Conservation (phyloP, 2,888 invertebrate genomes). For the Drosophila acutilabella region DNA sequence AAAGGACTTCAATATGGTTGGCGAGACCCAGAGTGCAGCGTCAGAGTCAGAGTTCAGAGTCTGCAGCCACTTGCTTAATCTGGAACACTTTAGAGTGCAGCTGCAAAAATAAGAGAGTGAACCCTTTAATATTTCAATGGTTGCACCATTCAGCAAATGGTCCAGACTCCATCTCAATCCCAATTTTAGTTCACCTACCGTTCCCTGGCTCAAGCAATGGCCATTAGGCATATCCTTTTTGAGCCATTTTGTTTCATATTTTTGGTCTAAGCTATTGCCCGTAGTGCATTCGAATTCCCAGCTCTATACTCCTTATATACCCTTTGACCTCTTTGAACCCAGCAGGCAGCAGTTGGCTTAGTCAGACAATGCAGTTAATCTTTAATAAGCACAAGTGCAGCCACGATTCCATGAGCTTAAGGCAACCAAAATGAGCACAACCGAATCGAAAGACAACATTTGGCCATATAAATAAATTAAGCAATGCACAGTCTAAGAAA, state of each 20-base stretch:
- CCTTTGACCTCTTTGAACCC: constrained; percentile 31
- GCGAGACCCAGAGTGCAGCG: constrained; percentile 7
- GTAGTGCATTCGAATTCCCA: constrained; percentile 1
- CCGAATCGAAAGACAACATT: constrained; percentile 68
- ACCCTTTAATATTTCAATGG: constrained; percentile 68
- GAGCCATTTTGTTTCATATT: constrained; percentile 65
- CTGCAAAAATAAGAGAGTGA: constrained; percentile 45
- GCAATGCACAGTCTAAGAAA: constrained; percentile 44
- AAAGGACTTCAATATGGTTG: constrained; percentile 26
- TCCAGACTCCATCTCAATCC: constrained; percentile 19
- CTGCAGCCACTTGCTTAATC: constrained; percentile 63
- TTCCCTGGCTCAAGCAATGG: constrained; percentile 35
- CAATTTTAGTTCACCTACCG: background rate
- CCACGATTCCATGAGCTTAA: constrained; percentile 19
- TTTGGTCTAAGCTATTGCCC: constrained; percentile 43
- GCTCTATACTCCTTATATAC: background rate
- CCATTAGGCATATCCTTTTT: constrained; percentile 64
- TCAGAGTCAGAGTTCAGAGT: background rate
- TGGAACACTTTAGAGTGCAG: constrained; percentile 29
- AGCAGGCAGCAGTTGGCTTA: constrained; percentile 3
- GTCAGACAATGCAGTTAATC: constrained; percentile 71
- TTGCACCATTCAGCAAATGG: constrained; percentile 44
- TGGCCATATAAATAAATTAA: constrained; percentile 67
- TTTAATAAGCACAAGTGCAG: constrained; percentile 72
- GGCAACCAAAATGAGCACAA: constrained; percentile 29